These are phyloP conservation scores for Caenorhabditis sp. DNA, from an alignment of 2,888 invertebrate species.

Conservation along the genomic window DNA sequence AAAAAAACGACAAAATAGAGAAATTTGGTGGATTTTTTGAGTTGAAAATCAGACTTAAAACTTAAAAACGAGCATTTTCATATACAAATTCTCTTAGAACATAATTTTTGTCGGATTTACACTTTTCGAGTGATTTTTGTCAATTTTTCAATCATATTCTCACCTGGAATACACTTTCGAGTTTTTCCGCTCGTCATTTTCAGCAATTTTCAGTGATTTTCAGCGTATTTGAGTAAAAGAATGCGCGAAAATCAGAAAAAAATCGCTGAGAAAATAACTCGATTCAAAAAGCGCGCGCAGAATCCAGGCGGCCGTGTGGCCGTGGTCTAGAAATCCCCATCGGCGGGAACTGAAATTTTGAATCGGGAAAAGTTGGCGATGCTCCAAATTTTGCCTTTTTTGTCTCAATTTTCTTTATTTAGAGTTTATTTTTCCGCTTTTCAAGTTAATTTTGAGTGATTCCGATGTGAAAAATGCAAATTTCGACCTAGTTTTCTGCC, in stretches of 20 bases:
- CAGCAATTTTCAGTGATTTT: neutral
- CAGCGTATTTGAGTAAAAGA: no score
- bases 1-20: neutral
- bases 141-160: no score
- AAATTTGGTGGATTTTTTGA: no score
- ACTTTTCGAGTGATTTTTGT: neutral
- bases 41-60: no score
- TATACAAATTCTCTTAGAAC: no score
- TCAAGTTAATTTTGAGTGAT: neutral
- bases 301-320: constrained; percentile 44
- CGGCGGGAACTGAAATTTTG: constrained; percentile 27
- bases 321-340: constrained; percentile 31
- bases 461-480: neutral
- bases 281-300: constrained; percentile 24
- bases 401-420: constrained; percentile 11
- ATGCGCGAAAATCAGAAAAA: no score
- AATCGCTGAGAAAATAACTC: neutral
- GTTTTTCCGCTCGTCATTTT: constrained; percentile 1
- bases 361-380: no score
- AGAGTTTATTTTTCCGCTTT: constrained; percentile 4
- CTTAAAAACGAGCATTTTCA: no score
- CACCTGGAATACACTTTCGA: constrained; percentile 13
- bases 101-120: neutral
- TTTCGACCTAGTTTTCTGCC: constrained; percentile 11
- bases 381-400: no score